Evolutionary conservation across 2,888 invertebrate species (phyloP), one percentile per base, ranked within the genome.

Genomic region (Noctua fimbriata): DNA sequence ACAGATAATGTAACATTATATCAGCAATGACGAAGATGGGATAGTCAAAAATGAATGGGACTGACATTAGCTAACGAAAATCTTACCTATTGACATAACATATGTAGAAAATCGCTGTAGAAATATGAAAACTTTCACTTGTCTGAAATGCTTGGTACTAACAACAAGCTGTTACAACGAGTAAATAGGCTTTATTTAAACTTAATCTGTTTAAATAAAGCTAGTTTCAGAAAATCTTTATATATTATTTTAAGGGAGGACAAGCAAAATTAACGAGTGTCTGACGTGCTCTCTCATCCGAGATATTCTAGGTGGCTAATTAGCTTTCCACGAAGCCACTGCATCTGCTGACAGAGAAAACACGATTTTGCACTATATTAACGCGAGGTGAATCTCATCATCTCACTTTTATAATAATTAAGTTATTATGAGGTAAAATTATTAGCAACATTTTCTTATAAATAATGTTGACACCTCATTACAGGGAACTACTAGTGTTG

Each of bases 341-440:
- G 69, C 70, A 73, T 76, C 32, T 60, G 28, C 55, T 63, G 74
- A 49, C 36, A 36, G 67, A 5, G 28, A 6, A 49, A 69, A 81
- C 82, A 82, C 21, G 52, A 49, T 69, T 73, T 52, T 65, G 69
- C 41, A 73, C 58, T 78, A n/a, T 49, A 63, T n/a, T 69, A 41
- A 12, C 73, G 10, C 36, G 28, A 16, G 7, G n/a, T 24, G 32
- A 58, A 60, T 3, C 58, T 55, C 55, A 21, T 49, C 66, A 28
- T 41, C 55, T 66, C 18, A 66, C 21, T 41, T 66, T 69, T 67
- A 65, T 36, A 49, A 67, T 73, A 60, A 67, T 66, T 58, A 3
- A n/a, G 28, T 66, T 66, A 79, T 24, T 32, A 80, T 41, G 28
- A 41, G 36, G 72, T 58, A 28, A 71, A 24, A 28, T 65, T 72